Evolutionary conservation across 2,888 invertebrate genomes (phyloP), one percentile per base, ranked within the genome.

Genomic region (Dione vanillae): DNA sequence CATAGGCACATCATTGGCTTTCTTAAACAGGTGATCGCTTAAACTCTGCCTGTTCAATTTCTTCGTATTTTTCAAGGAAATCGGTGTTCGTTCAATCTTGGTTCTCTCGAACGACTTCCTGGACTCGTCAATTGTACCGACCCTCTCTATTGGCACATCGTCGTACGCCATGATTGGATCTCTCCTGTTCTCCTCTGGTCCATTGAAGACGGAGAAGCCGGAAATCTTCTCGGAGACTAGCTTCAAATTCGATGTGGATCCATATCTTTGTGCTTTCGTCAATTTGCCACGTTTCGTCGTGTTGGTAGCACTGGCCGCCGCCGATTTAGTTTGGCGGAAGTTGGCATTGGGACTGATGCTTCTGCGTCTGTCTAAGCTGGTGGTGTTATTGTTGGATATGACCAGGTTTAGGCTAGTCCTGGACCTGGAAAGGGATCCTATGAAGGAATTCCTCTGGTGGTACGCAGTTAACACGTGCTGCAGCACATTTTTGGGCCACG

Each of bases 391-490:
- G 0, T 86, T 82, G 0, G 90, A 84, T 1, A 89, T 70, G 74
- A 89, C 83, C 2, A 84, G 68, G 80, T 94, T 91, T 0, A 95
- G 82, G 41, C 94, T 93, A 0, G 95, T 95, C 16, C 94, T 87
- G 0, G 95, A 95, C 0, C 95, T 83, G 0, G 94, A 93, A 54
- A 95, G 78, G 6, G 93, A 92, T 11, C 94, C 94, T 10, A 95
- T 92, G 77, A 95, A 94, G 11, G 91, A 88, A 10, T 80, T 89
- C 1, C 92, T 67, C 64, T 92, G 92, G 0, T 93, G 88, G 78
- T 91, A 88, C 0, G 87, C 84, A 69, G 81, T 80, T 0, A 94
- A 78, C 0, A 92, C 85, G 69, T 91, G 92, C 14, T 92, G 92
- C 0, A 94, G 76, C 0, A 92, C 93, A 75, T 94, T 94, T 72